Evolutionary conservation across 2,113 vertebrate species (phyloP).

Genomic region (Scopus umbretta): DNA sequence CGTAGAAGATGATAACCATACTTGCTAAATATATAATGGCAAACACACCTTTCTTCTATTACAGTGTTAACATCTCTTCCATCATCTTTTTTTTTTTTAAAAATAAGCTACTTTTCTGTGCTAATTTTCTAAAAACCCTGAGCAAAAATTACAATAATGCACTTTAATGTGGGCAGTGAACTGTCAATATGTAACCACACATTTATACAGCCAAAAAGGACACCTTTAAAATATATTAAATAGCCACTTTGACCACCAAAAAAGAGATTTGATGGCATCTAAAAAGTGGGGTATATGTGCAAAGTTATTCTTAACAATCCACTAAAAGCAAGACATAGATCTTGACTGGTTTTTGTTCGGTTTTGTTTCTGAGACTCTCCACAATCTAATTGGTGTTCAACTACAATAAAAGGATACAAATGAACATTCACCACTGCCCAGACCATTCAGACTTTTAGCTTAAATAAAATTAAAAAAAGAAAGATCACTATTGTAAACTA

Average conservation of each 20-base stretch:
- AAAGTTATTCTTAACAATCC: slow-evolving; percentile 81
- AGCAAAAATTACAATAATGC: slow-evolving; percentile 96
- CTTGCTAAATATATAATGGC: slow-evolving; percentile 81
- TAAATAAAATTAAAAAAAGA: slow-evolving; percentile 70
- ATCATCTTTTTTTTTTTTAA: slow-evolving; percentile 78
- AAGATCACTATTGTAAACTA: slow-evolving; percentile 79
- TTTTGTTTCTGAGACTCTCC: slow-evolving; percentile 71
- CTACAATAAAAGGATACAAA: slow-evolving; percentile 78
- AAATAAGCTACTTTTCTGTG: slow-evolving; percentile 87
- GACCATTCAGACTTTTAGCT: slow-evolving; percentile 82
- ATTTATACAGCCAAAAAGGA: slow-evolving; percentile 76
- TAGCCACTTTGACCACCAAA: slow-evolving; percentile 71
- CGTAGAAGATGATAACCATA: slow-evolving; percentile 79
- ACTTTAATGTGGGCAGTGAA: slow-evolving; percentile 93
- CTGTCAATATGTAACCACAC: slow-evolving; percentile 87
- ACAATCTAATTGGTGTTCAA: slow-evolving; percentile 75
- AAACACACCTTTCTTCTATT: slow-evolving; percentile 79
- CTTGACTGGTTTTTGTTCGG: slow-evolving; percentile 69
- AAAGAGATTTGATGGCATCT: slow-evolving; percentile 64
- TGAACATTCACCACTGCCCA: slow-evolving; percentile 96
- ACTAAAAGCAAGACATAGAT: slow-evolving; percentile 76
- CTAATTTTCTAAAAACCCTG: slow-evolving; percentile 93
- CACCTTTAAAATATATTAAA: slow-evolving; percentile 77
- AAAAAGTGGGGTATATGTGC: slow-evolving; percentile 76
- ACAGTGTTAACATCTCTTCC: slow-evolving; percentile 83